A percentile compares a stretch with the other conserved stretches of the same genome.
Evolutionary conservation across 1,140 invertebrate species (phyloP).

Genomic region (Drosophila gunungcola): DNA sequence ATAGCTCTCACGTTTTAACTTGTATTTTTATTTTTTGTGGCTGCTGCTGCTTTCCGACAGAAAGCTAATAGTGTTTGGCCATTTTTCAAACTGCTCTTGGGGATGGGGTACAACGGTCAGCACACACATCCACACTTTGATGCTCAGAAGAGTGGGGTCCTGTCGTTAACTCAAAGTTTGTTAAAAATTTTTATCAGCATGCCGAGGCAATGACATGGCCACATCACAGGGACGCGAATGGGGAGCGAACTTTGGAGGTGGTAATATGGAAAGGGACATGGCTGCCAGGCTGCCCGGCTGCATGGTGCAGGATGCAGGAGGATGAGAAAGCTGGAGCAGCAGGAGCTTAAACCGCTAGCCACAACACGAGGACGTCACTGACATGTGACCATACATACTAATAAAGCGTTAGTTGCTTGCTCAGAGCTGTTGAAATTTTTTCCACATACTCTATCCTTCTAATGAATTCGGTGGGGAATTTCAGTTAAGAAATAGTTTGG

Average conservation of each 20-base stretch:
- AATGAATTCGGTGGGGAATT: conserved; percentile 38
- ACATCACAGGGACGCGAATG: conserved; percentile 63
- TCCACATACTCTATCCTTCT: conserved; percentile 23
- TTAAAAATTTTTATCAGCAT: conserved; percentile 78
- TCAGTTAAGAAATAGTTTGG: conserved; percentile 43
- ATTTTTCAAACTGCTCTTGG: conserved; percentile 72
- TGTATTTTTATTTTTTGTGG: conserved; percentile 11
- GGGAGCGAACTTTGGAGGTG: background rate
- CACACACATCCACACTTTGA: conserved; percentile 18
- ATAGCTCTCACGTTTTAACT: conserved; percentile 18
- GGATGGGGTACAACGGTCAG: conserved; percentile 27
- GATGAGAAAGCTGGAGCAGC: conserved; percentile 2
- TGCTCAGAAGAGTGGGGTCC: conserved; percentile 26
- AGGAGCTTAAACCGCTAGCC: conserved; percentile 44
- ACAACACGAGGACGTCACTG: conserved; percentile 61
- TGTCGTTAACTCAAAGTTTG: conserved; percentile 82
- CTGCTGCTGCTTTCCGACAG: conserved; percentile 42
- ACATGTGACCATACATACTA: conserved; percentile 74
- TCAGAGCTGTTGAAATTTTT: conserved; percentile 40
- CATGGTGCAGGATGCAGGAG: conserved; percentile 20
- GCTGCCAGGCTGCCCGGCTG: conserved; percentile 10
- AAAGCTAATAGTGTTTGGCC: conserved; percentile 81
- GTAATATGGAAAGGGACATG: conserved; percentile 34
- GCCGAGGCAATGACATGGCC: conserved; percentile 79
- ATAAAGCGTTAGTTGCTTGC: conserved; percentile 68